phyloP scores from a whole-genome alignment of 2,113 vertebrate species.

The Scopus umbretta region DNA sequence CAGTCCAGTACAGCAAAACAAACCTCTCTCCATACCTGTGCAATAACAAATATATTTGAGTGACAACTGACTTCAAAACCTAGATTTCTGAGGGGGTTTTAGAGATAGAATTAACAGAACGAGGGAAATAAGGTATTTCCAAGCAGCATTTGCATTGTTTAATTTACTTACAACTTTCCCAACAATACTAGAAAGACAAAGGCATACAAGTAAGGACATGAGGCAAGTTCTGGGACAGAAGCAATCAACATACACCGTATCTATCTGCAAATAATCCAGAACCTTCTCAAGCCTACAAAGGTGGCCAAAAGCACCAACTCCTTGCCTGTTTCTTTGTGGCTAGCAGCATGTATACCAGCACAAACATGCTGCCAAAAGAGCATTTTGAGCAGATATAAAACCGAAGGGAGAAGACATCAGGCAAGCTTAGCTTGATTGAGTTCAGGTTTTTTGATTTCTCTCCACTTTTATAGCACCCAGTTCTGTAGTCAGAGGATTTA shows the following conservation, averaged over 20 bases:
- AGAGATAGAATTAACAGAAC: neutral
- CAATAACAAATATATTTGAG: neutral
- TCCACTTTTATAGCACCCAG: neutral
- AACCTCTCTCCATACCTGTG: neutral
- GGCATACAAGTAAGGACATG: neutral
- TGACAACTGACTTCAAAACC: neutral
- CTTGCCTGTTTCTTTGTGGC: neutral
- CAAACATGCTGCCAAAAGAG: neutral
- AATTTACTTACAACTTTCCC: neutral
- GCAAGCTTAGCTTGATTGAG: neutral
- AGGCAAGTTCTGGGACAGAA: neutral
- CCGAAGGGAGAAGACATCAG: neutral
- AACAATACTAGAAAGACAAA: neutral
- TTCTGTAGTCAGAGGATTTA: neutral
- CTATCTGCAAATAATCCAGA: neutral
- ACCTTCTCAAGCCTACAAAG: neutral
- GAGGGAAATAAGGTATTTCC: neutral
- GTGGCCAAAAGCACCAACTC: neutral
- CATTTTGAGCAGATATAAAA: neutral
- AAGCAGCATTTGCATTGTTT: neutral
- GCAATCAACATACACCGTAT: accelerated
- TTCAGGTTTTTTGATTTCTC: neutral
- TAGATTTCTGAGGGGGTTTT: neutral
- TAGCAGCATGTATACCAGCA: neutral
- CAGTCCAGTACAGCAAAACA: neutral